Evolutionary conservation across 2,888 invertebrate species (phyloP), one percentile per base, ranked within the genome.

Genomic region (Gortyna flavago): DNA sequence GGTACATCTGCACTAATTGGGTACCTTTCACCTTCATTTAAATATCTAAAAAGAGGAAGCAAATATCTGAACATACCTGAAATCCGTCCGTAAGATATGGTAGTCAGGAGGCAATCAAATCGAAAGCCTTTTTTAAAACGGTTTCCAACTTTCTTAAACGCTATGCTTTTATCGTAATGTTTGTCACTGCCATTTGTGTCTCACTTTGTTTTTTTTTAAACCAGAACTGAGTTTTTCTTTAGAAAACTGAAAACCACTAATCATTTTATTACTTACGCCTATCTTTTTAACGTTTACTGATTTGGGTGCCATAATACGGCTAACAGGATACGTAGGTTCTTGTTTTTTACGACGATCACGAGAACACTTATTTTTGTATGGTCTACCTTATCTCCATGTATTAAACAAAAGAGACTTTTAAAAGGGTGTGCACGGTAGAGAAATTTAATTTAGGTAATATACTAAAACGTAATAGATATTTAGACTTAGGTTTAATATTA

Each of bases 1-100:
- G 35, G 9, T 25, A 65, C 44, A 57, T 21, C 18, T 69, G 59
- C 75, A 29, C 65, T 75, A 65, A 69, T 80, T 65, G 69, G 16
- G 35, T 41, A 51, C 29, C 21, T 16, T 59, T 77, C 41, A 44
- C 59, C 1, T 41, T 68, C 13, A 44, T 71, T n/a, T 16, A 57
- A 68, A 77, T 71, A 25, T 62, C 8, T 57, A 7, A 67, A 48
- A 68, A 32, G 18, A 44, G 5, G 6, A 59, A 44, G 18, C 44
- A 35, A 70, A 35, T n/a, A 41, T 78, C 16, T 29, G 35, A 54
- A 51, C 35, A n/a, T 38, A 11, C 9, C 7, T 18, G 59, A 51
- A 59, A 21, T 41, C 6, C 29, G 2, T 62, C 16, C 8, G 16
- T 6, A 25, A n/a, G 29, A 59, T 18, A 54, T 8, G 7, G 16